These are phyloP conservation scores for Trichogramma pretiosum DNA, from an alignment of 1,140 invertebrate species.

Conservation along the genomic window DNA sequence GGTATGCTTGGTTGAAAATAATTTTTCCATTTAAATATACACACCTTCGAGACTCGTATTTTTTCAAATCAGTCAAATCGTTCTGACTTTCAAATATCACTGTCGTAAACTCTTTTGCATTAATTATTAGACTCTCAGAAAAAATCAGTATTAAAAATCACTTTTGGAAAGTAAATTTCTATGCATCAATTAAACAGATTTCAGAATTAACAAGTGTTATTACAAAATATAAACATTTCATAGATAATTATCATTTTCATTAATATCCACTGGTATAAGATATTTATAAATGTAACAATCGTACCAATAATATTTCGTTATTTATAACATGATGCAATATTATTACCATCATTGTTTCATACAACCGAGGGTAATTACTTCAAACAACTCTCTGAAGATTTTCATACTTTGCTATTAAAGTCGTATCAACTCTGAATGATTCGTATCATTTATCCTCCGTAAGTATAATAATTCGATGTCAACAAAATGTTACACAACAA, in stretches of 20 bases:
- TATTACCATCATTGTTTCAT: conserved; percentile 2
- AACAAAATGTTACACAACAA: too few species aligned
- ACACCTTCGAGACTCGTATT: conserved; percentile 25
- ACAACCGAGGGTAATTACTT: conserved; percentile 3
- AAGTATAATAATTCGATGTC: too few species aligned
- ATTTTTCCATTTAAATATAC: conserved; percentile 35
- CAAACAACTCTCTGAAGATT: not conserved
- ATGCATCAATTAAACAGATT: conserved; percentile 2
- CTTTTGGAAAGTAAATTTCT: conserved; percentile 12
- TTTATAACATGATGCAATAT: conserved; percentile 1
- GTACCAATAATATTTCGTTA: conserved; percentile 13
- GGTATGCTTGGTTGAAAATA: conserved; percentile 42
- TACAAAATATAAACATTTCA: conserved; percentile 19
- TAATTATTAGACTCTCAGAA: conserved; percentile 4
- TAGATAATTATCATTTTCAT: conserved; percentile 12
- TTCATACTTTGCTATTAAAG: too few species aligned
- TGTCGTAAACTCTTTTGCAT: conserved; percentile 8
- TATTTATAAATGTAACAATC: conserved; percentile 20
- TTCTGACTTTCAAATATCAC: not conserved
- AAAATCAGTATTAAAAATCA: conserved; percentile 15
- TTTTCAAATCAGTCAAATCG: conserved; percentile 8
- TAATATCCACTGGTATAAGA: conserved; percentile 17
- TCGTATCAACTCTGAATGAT: too few species aligned
- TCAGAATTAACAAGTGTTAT: conserved; percentile 18
- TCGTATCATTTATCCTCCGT: too few species aligned